Evolutionary conservation across 2,797 vertebrate species (phyloP).

Genomic region (Valencia hispanica): DNA sequence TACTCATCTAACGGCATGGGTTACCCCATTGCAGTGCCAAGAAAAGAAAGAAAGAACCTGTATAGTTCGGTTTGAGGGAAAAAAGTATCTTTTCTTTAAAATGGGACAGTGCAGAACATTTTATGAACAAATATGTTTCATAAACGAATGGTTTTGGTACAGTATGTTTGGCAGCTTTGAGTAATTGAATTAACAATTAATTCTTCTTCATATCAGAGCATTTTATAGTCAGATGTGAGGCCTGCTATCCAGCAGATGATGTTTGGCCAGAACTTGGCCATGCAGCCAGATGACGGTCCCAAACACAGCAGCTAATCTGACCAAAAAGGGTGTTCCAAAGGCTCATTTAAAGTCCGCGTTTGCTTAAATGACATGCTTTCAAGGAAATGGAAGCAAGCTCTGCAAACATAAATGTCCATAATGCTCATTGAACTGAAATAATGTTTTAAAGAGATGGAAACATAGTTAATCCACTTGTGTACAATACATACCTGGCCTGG

Average conservation of each 20-base stretch:
- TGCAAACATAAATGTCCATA: neutral
- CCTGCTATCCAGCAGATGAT: neutral
- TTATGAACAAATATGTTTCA: no score
- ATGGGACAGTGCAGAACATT: no score
- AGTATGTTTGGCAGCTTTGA: neutral
- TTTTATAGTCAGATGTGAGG: neutral
- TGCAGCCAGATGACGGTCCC: neutral
- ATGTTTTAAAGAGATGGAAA: neutral
- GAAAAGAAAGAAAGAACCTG: no score
- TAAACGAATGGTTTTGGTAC: no score
- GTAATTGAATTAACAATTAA: neutral
- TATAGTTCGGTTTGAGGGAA: no score
- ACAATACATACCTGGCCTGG: neutral
- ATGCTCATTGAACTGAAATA: neutral
- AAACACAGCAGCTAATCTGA: neutral
- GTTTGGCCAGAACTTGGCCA: neutral
- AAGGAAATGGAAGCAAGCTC: neutral
- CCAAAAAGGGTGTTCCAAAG: neutral
- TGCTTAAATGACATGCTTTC: neutral
- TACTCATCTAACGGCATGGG: no score
- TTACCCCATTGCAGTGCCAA: no score
- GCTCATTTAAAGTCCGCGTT: neutral
- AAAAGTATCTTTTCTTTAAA: no score
- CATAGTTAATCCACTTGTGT: neutral
- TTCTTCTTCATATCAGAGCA: neutral